Evolutionary conservation across 2,797 vertebrate genomes (phyloP).

Genomic region (Botia almorhae): DNA sequence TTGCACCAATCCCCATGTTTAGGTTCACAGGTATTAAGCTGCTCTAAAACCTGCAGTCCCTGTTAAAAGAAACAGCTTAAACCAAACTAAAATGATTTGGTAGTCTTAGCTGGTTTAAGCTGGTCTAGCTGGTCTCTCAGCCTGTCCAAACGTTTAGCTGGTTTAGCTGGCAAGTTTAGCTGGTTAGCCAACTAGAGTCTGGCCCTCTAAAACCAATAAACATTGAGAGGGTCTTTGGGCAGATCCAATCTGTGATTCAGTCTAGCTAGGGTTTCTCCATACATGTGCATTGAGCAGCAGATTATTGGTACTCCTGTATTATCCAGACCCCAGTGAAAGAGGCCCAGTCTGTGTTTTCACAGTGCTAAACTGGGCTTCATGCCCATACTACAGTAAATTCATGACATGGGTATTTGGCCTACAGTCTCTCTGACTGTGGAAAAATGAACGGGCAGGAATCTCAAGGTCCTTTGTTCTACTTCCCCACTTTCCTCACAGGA

Average conservation of each 20-base stretch:
- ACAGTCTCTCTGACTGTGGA: conserved; percentile 43
- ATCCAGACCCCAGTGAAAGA: conserved; percentile 1
- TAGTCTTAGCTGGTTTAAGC: neutral
- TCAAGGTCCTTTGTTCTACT: conserved; percentile 48
- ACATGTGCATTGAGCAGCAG: conserved; percentile 12
- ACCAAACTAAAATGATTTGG: neutral
- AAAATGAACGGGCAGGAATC: conserved; percentile 49
- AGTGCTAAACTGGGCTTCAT: conserved; percentile 27
- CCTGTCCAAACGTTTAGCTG: neutral
- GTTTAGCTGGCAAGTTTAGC: neutral
- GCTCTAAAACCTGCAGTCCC: conserved; percentile 43
- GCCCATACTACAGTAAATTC: conserved; percentile 55
- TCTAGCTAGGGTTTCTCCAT: conserved; percentile 1
- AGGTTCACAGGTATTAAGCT: conserved; percentile 49
- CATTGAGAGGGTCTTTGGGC: neutral
- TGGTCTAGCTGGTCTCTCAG: neutral
- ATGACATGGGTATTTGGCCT: conserved; percentile 54
- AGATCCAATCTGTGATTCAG: neutral
- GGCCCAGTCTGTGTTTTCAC: conserved; percentile 22
- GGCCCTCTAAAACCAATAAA: neutral
- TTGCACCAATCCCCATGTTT: conserved; percentile 46
- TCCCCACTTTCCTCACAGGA: conserved; percentile 15
- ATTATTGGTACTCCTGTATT: conserved; percentile 29
- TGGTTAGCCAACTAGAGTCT: neutral
- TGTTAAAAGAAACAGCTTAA: neutral